phyloP scores from a whole-genome alignment of 1,140 invertebrate species.

The Diprion similis region DNA sequence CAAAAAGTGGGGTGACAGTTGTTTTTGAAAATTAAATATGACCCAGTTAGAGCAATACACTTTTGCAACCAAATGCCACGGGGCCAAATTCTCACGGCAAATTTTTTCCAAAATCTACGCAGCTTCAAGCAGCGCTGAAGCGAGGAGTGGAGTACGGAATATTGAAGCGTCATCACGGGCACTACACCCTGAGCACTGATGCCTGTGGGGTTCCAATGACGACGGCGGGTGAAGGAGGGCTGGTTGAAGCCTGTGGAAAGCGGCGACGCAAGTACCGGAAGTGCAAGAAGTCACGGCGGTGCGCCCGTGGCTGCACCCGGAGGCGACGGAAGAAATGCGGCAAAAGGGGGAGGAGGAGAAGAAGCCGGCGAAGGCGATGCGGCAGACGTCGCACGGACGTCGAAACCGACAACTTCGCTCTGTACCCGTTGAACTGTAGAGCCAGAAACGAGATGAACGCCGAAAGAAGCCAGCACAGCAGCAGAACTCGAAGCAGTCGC shows the following conservation, averaged over 20 bases:
- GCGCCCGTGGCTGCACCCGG: slow-evolving; percentile 19
- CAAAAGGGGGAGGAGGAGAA: slow-evolving; percentile 5
- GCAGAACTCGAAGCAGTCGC: slow-evolving; percentile 27
- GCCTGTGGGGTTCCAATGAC: slow-evolving; percentile 7
- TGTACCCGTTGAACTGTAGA: slow-evolving; percentile 19
- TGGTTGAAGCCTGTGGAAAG: background rate
- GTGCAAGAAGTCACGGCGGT: slow-evolving; percentile 13
- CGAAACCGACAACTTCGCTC: slow-evolving; percentile 24
- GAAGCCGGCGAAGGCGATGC: background rate
- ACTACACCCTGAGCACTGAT: slow-evolving; percentile 47
- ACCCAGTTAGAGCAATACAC: no score
- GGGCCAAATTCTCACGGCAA: no score
- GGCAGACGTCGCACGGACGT: slow-evolving; percentile 24
- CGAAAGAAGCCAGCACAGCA: slow-evolving; percentile 25
- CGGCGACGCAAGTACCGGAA: background rate
- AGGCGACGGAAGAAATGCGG: slow-evolving; percentile 10
- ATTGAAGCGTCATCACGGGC: slow-evolving; percentile 39
- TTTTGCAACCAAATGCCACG: no score
- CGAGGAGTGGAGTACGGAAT: slow-evolving; percentile 53
- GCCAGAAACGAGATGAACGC: slow-evolving; percentile 27
- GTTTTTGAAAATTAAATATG: no score
- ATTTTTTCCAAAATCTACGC: slow-evolving; percentile 11
- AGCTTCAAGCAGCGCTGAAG: slow-evolving; percentile 50
- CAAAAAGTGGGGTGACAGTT: no score
- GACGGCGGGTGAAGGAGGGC: background rate